Conservation (phyloP, 2,888 invertebrate genomes). For the Brenthis hecate region DNA sequence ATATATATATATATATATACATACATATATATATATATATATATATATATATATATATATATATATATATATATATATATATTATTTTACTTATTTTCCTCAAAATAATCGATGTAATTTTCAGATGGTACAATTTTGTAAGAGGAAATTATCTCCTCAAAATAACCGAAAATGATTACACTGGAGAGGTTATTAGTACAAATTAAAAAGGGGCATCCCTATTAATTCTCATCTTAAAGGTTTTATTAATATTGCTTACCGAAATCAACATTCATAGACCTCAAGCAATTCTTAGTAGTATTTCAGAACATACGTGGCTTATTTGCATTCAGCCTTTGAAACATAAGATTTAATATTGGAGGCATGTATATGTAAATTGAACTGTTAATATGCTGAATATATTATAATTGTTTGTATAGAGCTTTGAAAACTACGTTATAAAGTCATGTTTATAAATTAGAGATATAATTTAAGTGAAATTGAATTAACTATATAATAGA, state of each 20-base stretch:
- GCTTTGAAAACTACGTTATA: background rate
- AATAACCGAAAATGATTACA: background rate
- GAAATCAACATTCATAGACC: background rate
- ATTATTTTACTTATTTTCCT: too few relatives aligned
- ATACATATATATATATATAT: too few relatives aligned
- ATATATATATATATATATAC: too few relatives aligned
- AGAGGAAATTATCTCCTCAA: conserved; percentile 11
- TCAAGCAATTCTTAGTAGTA: conserved; percentile 2
- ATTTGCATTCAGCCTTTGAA: conserved; percentile 9
- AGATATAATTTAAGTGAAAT: too few relatives aligned
- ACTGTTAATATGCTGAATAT: conserved; percentile 4
- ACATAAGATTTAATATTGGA: conserved; percentile 6
- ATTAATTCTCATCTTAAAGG: conserved; percentile 32
- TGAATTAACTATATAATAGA: too few relatives aligned
- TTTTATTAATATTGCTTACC: conserved; percentile 34
- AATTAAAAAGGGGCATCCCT: conserved; percentile 37
- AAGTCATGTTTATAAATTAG: too few relatives aligned
- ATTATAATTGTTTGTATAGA: background rate
- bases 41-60: too few relatives aligned
- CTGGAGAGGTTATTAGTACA: conserved; percentile 33
- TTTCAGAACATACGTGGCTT: background rate
- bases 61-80: too few relatives aligned
- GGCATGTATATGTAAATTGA: conserved; percentile 5
- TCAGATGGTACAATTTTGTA: conserved; percentile 37
- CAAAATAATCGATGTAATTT: conserved; percentile 22